Percentiles rank a stretch among this genome's conserved stretches.
Conservation (phyloP, 2,113 vertebrate genomes). For the Dromiciops gliroides region DNA sequence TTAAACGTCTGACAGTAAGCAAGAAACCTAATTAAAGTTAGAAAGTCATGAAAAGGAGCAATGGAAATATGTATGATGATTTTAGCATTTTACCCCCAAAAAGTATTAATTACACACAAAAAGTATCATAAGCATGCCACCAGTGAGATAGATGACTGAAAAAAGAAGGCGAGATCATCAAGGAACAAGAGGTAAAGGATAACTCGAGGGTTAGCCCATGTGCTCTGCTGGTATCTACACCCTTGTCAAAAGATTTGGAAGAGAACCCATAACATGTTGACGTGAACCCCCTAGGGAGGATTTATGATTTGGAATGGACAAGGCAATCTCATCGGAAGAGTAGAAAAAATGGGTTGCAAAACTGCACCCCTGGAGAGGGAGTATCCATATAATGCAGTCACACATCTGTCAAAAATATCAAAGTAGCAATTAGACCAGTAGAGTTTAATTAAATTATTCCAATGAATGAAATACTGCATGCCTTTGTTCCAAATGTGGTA, state of each 20-base stretch:
- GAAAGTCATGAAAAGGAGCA: too few relatives aligned
- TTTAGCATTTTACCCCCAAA: background rate
- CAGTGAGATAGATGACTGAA: background rate
- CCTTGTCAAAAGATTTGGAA: background rate
- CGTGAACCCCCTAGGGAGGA: background rate
- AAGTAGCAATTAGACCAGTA: background rate
- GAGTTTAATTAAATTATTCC: background rate
- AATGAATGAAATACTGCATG: background rate
- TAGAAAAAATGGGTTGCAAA: background rate
- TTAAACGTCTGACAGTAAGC: too few relatives aligned
- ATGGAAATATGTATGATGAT: background rate
- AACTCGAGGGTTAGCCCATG: background rate
- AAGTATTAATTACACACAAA: background rate
- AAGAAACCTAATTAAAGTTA: too few relatives aligned
- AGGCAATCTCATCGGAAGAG: background rate
- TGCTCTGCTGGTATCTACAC: background rate
- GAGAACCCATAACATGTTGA: background rate
- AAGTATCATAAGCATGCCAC: background rate
- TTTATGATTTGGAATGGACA: background rate
- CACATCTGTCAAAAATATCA: background rate
- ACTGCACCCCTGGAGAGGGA: background rate
- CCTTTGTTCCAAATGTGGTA: background rate
- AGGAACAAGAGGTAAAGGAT: background rate
- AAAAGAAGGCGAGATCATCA: background rate
- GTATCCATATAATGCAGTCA: background rate